Evolutionary conservation across 2,888 invertebrate genomes (phyloP).

Genomic region (Thecophora atra): DNA sequence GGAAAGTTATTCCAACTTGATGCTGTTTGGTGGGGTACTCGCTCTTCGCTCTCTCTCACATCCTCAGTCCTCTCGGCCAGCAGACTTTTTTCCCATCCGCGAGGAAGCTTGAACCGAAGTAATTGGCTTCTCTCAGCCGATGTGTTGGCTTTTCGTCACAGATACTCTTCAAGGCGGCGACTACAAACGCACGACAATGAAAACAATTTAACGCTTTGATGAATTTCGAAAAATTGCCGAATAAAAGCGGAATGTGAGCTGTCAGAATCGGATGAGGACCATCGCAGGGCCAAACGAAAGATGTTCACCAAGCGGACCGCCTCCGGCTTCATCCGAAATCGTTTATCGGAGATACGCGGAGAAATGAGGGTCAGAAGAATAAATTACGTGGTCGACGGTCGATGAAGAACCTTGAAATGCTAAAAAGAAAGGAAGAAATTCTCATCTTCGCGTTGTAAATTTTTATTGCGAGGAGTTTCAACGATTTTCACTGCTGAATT

Average conservation of each 20-base stretch:
- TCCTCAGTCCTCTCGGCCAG: no score
- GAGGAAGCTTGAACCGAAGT: neutral
- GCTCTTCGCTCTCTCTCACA: no score
- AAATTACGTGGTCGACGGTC: no score
- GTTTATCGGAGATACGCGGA: no score
- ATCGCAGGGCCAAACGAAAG: neutral
- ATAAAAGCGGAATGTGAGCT: neutral
- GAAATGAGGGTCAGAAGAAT: no score
- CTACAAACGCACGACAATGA: neutral
- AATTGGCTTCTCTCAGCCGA: neutral
- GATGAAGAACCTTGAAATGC: neutral
- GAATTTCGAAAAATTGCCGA: neutral
- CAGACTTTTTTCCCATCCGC: neutral
- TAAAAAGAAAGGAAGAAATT: no score
- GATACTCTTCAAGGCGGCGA: neutral
- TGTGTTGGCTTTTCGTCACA: neutral
- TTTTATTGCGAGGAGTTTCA: no score
- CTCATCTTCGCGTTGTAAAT: no score
- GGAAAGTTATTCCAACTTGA: no score
- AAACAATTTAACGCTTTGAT: conserved; percentile 24
- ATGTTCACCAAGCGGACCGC: neutral
- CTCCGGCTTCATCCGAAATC: no score
- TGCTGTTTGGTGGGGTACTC: no score
- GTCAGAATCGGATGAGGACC: neutral
- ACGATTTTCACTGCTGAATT: no score